Percentiles rank a stretch among this genome's conserved stretches.
These are phyloP conservation scores for Terrapene triunguis DNA, from an alignment of 2,113 vertebrate species.

Conservation along the genomic window DNA sequence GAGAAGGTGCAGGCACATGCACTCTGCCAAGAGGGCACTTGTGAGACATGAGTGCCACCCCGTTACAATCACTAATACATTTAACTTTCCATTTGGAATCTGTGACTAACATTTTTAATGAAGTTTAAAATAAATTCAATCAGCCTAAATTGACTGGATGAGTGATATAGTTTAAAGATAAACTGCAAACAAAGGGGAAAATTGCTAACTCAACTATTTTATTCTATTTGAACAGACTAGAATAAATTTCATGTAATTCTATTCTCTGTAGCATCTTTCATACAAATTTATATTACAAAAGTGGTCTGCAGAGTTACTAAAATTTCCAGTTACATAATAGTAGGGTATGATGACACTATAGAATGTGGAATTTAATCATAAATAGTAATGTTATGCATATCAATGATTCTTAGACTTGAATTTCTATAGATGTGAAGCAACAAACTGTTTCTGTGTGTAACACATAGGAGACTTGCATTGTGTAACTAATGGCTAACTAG, in stretches of 20 bases:
- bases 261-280: background rate
- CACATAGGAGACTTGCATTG: background rate
- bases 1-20: no score
- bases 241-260: background rate
- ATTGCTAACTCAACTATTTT: background rate
- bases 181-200: background rate
- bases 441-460: background rate
- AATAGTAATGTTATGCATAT: background rate
- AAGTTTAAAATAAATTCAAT: constrained; percentile 17
- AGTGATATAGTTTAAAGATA: constrained; percentile 13
- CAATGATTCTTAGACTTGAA: background rate
- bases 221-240: background rate
- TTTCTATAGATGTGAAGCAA: background rate
- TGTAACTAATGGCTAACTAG: background rate
- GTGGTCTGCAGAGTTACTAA: background rate
- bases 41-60: no score
- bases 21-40: no score
- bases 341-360: background rate
- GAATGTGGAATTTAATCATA: background rate
- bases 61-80: background rate
- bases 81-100: constrained; percentile 14
- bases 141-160: background rate
- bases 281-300: background rate
- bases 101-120: background rate
- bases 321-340: constrained; percentile 17